A percentile compares a stretch with the other conserved stretches of the same genome.
Evolutionary conservation across 2,888 invertebrate genomes (phyloP).

Genomic region (Phragmatobia fuliginosa): DNA sequence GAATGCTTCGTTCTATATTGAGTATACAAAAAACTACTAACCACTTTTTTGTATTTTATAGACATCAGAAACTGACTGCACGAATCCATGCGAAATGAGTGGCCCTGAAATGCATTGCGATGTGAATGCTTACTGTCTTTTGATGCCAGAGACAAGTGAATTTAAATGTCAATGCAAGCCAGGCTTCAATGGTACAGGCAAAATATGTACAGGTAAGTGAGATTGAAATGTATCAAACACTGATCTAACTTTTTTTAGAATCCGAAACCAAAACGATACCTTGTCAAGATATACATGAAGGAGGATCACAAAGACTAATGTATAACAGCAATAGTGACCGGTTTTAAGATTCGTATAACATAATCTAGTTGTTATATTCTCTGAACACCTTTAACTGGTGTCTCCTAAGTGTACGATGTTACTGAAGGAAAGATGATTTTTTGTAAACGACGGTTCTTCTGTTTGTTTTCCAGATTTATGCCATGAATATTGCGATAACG

Average conservation of each 20-base stretch:
- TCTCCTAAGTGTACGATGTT: too few species aligned
- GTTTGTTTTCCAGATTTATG: constrained; percentile 89
- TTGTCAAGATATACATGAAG: too few species aligned
- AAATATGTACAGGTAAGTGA: constrained; percentile 89
- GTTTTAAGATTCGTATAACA: too few species aligned
- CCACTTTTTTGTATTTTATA: constrained; percentile 58
- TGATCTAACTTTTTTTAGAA: neutral
- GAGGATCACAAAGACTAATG: too few species aligned
- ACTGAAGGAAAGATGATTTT: too few species aligned
- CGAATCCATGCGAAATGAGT: constrained; percentile 95
- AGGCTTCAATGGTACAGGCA: constrained; percentile 96
- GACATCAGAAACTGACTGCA: constrained; percentile 94
- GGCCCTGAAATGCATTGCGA: constrained; percentile 95
- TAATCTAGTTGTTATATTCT: too few species aligned
- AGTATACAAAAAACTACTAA: too few species aligned
- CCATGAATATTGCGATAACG: constrained; percentile 94
- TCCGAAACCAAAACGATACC: neutral
- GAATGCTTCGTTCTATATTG: too few species aligned
- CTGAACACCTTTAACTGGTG: too few species aligned
- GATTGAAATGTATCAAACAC: neutral
- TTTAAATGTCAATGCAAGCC: constrained; percentile 97
- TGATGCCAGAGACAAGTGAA: constrained; percentile 93
- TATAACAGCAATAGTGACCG: too few species aligned
- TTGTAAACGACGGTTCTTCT: neutral
- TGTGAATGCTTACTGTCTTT: constrained; percentile 94